A percentile compares a stretch with the other conserved stretches of the same genome.
These are phyloP conservation scores for Coendou prehensilis DNA, from an alignment of 2,797 vertebrate genomes.

Conservation along the genomic window DNA sequence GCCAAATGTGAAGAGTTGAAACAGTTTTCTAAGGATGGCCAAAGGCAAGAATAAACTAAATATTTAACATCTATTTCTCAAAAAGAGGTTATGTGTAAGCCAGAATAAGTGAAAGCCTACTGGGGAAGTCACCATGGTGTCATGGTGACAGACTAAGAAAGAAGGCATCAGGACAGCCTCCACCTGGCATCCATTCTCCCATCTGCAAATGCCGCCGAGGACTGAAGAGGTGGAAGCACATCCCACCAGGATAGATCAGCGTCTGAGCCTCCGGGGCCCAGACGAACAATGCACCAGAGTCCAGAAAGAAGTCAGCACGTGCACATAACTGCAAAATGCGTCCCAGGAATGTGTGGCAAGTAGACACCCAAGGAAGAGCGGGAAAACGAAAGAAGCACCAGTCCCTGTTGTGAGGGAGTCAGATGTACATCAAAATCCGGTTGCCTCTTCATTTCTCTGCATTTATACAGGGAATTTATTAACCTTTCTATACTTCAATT, in stretches of 20 bases:
- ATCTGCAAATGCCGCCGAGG: accelerated
- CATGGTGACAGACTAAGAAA: neutral
- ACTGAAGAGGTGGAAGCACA: neutral
- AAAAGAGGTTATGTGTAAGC: neutral
- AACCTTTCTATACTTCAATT: neutral
- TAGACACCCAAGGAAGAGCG: neutral
- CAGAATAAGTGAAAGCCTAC: conserved; percentile 4
- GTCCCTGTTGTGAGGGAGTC: neutral
- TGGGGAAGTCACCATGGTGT: neutral
- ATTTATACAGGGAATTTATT: neutral
- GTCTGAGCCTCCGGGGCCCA: neutral
- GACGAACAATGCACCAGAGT: neutral
- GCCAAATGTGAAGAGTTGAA: neutral
- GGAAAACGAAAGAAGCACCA: neutral
- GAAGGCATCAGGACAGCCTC: neutral
- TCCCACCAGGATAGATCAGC: neutral
- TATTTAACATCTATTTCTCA: conserved; percentile 17
- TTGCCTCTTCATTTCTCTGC: neutral
- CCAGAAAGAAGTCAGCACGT: neutral
- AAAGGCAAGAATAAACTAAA: conserved; percentile 37
- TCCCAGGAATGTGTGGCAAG: neutral
- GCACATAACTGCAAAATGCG: neutral
- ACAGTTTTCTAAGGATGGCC: neutral
- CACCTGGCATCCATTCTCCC: neutral
- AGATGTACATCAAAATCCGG: neutral